A percentile compares a stretch with the other conserved stretches of the same genome.
Evolutionary conservation across 2,113 vertebrate genomes (phyloP).

Genomic region (Silurus glanis): DNA sequence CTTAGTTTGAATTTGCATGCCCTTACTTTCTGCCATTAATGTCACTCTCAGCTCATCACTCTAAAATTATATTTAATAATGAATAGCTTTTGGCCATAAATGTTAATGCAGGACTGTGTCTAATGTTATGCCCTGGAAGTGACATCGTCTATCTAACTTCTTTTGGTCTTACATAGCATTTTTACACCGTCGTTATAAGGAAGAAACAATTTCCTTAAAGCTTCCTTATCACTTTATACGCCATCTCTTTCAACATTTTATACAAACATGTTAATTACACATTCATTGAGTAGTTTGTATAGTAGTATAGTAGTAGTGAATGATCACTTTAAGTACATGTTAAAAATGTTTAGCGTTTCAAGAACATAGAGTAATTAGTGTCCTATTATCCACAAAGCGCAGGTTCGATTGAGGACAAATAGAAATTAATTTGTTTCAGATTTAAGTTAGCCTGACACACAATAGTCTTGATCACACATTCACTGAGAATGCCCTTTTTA

Average conservation of each 20-base stretch:
- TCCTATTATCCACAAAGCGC: no score
- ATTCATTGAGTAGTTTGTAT: background rate
- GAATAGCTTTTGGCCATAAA: constrained; percentile 78
- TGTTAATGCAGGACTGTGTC: constrained; percentile 75
- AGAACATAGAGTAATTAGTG: no score
- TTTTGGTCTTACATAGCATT: constrained; percentile 35
- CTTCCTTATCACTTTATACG: constrained; percentile 49
- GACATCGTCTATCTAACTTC: constrained; percentile 70
- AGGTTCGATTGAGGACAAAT: no score
- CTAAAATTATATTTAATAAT: constrained; percentile 81
- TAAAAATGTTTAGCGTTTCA: no score
- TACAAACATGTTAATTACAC: constrained; percentile 17
- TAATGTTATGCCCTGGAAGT: constrained; percentile 73
- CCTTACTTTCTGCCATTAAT: constrained; percentile 76
- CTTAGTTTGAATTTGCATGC: constrained; percentile 50
- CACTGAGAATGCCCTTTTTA: background rate
- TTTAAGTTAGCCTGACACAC: no score
- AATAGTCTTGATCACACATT: background rate
- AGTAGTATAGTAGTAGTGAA: no score
- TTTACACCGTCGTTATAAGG: constrained; percentile 32
- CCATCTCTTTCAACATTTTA: constrained; percentile 62
- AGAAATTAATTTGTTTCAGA: no score
- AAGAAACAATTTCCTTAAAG: constrained; percentile 42
- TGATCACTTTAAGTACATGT: no score
- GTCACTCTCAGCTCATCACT: constrained; percentile 80